These are phyloP conservation scores for Bombus fervidus DNA, from an alignment of 1,140 invertebrate species.

Conservation along the genomic window DNA sequence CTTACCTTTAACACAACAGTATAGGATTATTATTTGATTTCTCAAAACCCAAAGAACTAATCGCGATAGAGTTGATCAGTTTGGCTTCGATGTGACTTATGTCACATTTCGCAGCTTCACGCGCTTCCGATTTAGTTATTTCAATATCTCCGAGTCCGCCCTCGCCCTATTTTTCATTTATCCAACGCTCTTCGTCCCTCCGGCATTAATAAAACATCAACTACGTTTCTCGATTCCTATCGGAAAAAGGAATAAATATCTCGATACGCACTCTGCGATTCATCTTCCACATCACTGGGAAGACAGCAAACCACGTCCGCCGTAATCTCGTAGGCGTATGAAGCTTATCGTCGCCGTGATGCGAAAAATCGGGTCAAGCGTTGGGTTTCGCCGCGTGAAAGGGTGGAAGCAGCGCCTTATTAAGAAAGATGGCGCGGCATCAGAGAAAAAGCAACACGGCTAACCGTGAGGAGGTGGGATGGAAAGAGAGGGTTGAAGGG, in stretches of 20 bases:
- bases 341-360: neutral
- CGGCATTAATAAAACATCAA: neutral
- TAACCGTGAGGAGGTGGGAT: neutral
- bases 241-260: neutral
- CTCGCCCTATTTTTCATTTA: no score
- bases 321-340: neutral
- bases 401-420: constrained; percentile 40
- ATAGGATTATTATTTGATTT: neutral
- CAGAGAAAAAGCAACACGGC: constrained; percentile 40
- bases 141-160: no score
- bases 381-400: neutral
- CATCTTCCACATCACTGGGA: neutral
- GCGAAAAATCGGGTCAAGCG: neutral
- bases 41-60: neutral
- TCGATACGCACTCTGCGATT: neutral
- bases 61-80: neutral
- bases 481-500: neutral
- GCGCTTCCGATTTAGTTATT: no score
- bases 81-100: no score
- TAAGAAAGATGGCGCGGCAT: constrained; percentile 58
- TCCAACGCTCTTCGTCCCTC: neutral
- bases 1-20: no score
- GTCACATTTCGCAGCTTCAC: no score
- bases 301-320: neutral
- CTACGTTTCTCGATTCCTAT: neutral